Percentiles rank a stretch among this genome's conserved stretches.
Evolutionary conservation across 1,140 invertebrate species (phyloP).

Genomic region (Papilio polytes): DNA sequence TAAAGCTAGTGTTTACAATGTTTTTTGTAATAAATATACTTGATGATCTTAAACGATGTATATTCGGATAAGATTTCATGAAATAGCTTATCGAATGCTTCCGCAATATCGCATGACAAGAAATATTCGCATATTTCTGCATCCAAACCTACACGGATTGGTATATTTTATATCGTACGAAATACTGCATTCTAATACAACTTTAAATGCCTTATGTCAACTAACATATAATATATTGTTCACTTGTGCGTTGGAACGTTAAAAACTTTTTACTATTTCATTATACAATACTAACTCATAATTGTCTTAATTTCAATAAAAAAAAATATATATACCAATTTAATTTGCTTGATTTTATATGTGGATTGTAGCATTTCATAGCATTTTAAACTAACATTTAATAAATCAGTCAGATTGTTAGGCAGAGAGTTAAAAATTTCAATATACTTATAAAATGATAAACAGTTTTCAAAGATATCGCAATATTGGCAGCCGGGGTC

Average conservation of each 20-base stretch:
- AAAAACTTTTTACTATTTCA: not conserved
- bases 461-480: not conserved
- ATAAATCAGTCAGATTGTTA: not conserved
- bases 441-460: not conserved
- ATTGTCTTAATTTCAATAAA: not conserved
- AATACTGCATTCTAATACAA: constrained; percentile 17
- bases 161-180: not conserved
- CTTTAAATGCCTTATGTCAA: not conserved
- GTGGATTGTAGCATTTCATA: not conserved
- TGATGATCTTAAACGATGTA: not conserved
- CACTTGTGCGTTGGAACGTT: not conserved
- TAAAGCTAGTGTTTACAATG: not conserved
- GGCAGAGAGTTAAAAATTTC: not conserved
- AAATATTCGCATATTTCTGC: not conserved
- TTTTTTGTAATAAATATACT: not conserved
- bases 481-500: not conserved
- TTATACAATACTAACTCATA: not conserved
- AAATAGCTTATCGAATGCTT: not conserved
- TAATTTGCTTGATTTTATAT: not conserved
- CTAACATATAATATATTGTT: not conserved
- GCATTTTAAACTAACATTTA: not conserved
- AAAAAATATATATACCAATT: not conserved
- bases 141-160: not conserved
- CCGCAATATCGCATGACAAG: not conserved
- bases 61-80: not conserved